Conservation (phyloP, 2,113 vertebrate species). For the Lathamus discolor region DNA sequence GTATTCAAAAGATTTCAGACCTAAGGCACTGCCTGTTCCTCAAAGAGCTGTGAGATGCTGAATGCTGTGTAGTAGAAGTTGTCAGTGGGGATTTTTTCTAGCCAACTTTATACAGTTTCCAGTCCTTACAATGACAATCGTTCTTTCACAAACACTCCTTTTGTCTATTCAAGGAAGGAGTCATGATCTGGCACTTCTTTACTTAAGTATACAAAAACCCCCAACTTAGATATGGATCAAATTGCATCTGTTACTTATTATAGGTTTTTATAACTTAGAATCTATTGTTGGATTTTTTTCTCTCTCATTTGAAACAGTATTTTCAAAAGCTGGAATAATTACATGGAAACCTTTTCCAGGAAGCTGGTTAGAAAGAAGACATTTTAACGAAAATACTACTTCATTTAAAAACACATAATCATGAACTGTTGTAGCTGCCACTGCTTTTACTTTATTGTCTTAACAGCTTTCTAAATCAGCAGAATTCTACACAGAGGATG, state of each 20-base stretch:
- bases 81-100: neutral
- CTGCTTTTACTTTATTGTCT: neutral
- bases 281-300: neutral
- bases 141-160: neutral
- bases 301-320: neutral
- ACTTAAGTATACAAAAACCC: neutral
- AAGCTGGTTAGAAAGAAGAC: neutral
- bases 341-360: neutral
- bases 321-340: neutral
- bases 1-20: conserved; percentile 76
- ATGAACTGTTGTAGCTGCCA: neutral
- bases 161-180: neutral
- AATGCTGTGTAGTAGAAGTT: conserved; percentile 79
- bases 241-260: neutral
- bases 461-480: neutral
- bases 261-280: neutral
- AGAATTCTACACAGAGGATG: neutral
- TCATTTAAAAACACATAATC: neutral
- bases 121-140: neutral
- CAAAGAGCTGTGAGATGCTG: conserved; percentile 82
- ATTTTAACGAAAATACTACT: neutral
- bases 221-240: neutral
- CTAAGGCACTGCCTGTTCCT: conserved; percentile 76
- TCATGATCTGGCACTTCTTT: neutral
- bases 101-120: neutral